These are phyloP conservation scores for Chaetoderma sp. DNA, from an alignment of 2,888 invertebrate genomes.

Conservation along the genomic window DNA sequence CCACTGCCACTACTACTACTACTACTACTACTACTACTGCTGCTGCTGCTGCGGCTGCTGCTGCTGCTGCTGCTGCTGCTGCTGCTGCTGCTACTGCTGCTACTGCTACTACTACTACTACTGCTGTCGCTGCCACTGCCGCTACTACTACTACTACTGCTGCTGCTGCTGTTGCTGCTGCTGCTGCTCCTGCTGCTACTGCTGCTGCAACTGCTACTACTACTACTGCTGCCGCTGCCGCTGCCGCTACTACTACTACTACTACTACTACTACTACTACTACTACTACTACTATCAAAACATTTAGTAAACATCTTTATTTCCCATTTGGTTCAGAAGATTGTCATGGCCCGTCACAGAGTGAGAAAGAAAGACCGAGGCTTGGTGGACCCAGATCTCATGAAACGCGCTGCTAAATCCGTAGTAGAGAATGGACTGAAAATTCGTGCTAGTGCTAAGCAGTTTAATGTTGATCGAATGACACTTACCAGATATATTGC, in stretches of 20 bases:
- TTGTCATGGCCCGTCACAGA: too few species aligned
- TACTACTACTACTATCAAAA: conserved; percentile 13
- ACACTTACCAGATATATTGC: too few species aligned
- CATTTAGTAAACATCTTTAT: too few species aligned
- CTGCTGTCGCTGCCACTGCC: conserved; percentile 12
- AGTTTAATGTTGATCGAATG: too few species aligned
- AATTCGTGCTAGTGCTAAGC: too few species aligned
- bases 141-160: conserved; percentile 19
- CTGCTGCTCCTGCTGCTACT: conserved; percentile 7
- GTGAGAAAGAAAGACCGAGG: too few species aligned
- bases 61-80: neutral
- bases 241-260: conserved; percentile 11
- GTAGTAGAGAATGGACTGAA: too few species aligned
- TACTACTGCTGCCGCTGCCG: conserved; percentile 2
- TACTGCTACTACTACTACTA: conserved; percentile 14
- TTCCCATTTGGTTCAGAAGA: too few species aligned
- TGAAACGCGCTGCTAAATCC: too few species aligned
- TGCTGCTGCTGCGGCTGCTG: conserved; percentile 4
- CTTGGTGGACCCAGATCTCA: too few species aligned
- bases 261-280: conserved; percentile 20
- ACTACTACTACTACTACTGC: conserved; percentile 20
- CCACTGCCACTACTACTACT: too few species aligned
- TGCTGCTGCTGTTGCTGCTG: conserved; percentile 13
- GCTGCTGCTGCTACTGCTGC: conserved; percentile 10
- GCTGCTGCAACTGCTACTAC: too few species aligned